These are phyloP conservation scores for Tauraco erythrolophus DNA, from an alignment of 2,113 vertebrate genomes.

Conservation along the genomic window DNA sequence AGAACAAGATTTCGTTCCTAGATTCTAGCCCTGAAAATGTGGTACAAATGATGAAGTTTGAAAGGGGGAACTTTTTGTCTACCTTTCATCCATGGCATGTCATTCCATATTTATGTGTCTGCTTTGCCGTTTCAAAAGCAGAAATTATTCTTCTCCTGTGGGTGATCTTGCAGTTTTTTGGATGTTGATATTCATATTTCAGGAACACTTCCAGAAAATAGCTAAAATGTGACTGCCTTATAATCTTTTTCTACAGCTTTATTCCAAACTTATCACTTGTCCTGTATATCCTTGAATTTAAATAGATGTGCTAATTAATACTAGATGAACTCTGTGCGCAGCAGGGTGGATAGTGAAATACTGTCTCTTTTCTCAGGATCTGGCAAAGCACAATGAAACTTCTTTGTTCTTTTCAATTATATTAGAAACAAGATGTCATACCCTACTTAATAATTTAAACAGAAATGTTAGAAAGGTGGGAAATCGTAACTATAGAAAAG, in stretches of 20 bases:
- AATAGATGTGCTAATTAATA: not conserved
- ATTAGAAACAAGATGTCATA: not conserved
- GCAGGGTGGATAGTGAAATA: not conserved
- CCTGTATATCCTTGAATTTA: not conserved
- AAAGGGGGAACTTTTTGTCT: not conserved
- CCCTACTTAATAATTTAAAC: not conserved
- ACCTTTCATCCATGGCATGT: not conserved
- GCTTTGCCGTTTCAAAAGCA: not conserved
- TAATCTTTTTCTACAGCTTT: not conserved
- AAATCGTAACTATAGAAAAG: not conserved
- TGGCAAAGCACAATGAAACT: not conserved
- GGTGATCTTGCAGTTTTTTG: not conserved
- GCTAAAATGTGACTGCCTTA: not conserved
- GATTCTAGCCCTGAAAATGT: not conserved
- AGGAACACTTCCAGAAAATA: not conserved
- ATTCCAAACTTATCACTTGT: not conserved
- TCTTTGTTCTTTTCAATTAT: not conserved
- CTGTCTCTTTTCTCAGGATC: not conserved
- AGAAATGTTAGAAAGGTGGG: not conserved
- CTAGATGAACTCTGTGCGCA: not conserved
- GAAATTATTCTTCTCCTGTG: not conserved
- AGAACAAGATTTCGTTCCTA: not conserved
- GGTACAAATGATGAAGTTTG: not conserved
- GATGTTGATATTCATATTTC: not conserved
- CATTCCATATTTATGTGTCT: not conserved